Evolutionary conservation across 2,797 vertebrate genomes (phyloP).

Genomic region (Uromys caudimaculatus): DNA sequence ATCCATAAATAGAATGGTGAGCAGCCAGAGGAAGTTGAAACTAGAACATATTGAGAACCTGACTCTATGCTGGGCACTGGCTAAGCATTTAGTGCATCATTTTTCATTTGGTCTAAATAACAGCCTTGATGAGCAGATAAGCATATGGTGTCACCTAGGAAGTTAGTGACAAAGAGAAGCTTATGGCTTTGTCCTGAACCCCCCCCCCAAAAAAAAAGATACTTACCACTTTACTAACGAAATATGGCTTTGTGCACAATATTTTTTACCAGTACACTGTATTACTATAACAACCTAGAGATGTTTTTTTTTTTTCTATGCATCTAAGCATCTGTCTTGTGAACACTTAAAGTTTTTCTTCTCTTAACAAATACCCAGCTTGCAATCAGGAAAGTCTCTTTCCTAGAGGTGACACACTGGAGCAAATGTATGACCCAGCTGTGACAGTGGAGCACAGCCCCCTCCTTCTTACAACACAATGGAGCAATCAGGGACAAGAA

Average conservation of each 20-base stretch:
- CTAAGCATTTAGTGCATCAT: background rate
- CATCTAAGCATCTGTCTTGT: slow-evolving; percentile 41
- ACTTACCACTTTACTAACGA: slow-evolving; percentile 59
- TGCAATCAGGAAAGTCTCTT: slow-evolving; percentile 61
- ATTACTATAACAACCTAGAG: slow-evolving; percentile 35
- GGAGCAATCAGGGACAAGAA: slow-evolving; percentile 58
- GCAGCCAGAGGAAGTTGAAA: background rate
- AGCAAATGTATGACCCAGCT: slow-evolving; percentile 69
- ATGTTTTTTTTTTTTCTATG: slow-evolving; percentile 22
- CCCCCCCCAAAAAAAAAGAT: no score
- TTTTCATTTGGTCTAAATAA: slow-evolving; percentile 12
- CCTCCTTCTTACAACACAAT: slow-evolving; percentile 56
- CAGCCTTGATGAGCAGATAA: slow-evolving; percentile 1
- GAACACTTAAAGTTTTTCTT: slow-evolving; percentile 67
- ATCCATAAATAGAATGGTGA: background rate
- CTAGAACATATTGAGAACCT: background rate
- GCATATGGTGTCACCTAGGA: background rate
- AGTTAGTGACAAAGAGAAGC: slow-evolving; percentile 30
- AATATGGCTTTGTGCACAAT: background rate
- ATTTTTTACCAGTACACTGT: slow-evolving; percentile 8
- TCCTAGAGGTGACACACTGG: background rate
- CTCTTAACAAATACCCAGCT: slow-evolving; percentile 60
- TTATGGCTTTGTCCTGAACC: background rate
- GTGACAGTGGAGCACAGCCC: slow-evolving; percentile 64
- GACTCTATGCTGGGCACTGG: background rate